These are phyloP conservation scores for Temnopleurus reevesii DNA, from an alignment of 53 echinoderm and acorn worm genomes.

Conservation along the genomic window DNA sequence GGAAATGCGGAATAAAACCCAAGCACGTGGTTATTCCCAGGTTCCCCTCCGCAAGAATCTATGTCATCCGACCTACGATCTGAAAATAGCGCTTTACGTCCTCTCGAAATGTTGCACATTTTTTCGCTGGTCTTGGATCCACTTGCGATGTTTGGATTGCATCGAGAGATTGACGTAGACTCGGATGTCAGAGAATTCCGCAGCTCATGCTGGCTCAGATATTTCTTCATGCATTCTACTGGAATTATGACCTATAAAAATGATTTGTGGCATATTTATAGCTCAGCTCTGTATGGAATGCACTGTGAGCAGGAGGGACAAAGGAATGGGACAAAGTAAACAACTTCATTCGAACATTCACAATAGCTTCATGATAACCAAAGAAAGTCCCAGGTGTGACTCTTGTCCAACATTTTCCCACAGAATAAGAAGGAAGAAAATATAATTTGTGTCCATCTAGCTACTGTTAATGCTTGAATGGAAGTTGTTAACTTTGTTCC, in stretches of 20 bases:
- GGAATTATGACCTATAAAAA: slow-evolving; percentile 57
- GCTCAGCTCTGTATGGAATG: not conserved
- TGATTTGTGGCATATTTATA: slow-evolving; percentile 60
- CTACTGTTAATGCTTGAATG: too few relatives aligned
- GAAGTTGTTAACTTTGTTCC: too few relatives aligned
- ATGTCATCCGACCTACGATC: slow-evolving; percentile 18
- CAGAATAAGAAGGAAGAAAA: too few relatives aligned
- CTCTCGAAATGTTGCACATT: not conserved
- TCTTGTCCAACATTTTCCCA: too few relatives aligned
- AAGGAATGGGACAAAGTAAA: too few relatives aligned
- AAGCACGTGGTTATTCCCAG: slow-evolving; percentile 23
- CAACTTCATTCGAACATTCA: too few relatives aligned
- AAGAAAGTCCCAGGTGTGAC: too few relatives aligned
- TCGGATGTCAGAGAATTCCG: slow-evolving; percentile 32
- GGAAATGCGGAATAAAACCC: slow-evolving; percentile 6
- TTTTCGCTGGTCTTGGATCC: not conserved
- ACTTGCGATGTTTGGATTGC: slow-evolving; percentile 5
- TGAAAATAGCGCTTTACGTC: slow-evolving; percentile 21
- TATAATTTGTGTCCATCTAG: too few relatives aligned
- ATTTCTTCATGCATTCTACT: slow-evolving; percentile 36
- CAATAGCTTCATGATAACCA: too few relatives aligned
- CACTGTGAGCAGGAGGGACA: too few relatives aligned
- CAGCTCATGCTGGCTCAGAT: slow-evolving; percentile 35
- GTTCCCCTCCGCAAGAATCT: not conserved
- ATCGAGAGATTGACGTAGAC: slow-evolving; percentile 39